These are phyloP conservation scores for Sardinella longiceps DNA, from an alignment of 2,797 vertebrate species.

Conservation along the genomic window DNA sequence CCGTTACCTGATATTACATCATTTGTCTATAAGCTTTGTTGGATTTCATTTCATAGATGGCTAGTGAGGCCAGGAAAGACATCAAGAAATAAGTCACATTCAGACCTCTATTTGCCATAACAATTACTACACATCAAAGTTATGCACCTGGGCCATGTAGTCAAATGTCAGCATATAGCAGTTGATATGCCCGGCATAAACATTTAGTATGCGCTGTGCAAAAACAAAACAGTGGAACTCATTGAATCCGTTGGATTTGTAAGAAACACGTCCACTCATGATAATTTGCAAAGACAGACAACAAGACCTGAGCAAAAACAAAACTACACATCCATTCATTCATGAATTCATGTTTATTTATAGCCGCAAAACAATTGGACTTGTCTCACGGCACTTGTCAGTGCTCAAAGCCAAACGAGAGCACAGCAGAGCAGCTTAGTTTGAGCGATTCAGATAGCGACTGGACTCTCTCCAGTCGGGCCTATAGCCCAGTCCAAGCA, in stretches of 20 bases:
- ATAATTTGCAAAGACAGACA: not conserved
- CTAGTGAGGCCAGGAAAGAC: not conserved
- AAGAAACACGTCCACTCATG: not conserved
- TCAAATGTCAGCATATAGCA: not conserved
- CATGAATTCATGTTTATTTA: not conserved
- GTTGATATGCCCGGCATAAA: no score
- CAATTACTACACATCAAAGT: not conserved
- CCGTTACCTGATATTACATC: not conserved
- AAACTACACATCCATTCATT: not conserved
- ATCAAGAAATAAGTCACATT: not conserved
- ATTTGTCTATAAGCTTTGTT: not conserved
- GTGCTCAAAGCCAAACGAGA: no score
- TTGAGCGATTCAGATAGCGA: no score
- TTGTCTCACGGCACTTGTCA: no score
- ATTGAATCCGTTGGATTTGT: not conserved
- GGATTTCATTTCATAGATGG: not conserved
- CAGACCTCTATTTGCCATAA: not conserved
- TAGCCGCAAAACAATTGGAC: no score
- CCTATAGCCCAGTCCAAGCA: no score
- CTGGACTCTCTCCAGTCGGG: no score
- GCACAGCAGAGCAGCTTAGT: no score
- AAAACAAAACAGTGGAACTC: not conserved
- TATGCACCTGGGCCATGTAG: not conserved
- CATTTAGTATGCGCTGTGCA: not conserved
- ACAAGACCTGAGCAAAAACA: not conserved